These are phyloP conservation scores for Cerastis leucographa DNA, from an alignment of 2,888 invertebrate species.

Conservation along the genomic window DNA sequence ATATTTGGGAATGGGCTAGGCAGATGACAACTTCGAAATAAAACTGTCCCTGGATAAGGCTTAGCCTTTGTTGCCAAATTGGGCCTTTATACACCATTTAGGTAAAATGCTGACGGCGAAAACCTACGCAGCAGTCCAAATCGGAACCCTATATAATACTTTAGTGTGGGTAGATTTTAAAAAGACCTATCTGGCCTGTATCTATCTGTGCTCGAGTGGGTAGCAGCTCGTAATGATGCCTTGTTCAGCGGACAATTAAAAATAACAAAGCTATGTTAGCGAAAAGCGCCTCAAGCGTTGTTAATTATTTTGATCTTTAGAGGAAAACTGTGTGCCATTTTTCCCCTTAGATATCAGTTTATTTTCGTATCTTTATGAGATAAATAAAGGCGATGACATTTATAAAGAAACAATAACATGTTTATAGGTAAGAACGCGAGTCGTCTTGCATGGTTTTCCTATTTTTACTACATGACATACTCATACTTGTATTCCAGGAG, in stretches of 20 bases:
- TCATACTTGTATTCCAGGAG: neutral
- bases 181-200: neutral
- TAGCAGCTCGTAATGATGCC: conserved; percentile 32
- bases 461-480: neutral
- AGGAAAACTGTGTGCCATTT: conserved; percentile 4
- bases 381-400: conserved; percentile 41
- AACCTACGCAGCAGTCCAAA: neutral
- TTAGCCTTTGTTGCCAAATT: neutral
- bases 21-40: neutral
- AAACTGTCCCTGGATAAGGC: neutral
- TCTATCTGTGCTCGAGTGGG: conserved; percentile 16
- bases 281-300: conserved; percentile 36
- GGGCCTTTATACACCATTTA: neutral
- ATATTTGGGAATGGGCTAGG: neutral
- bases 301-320: conserved; percentile 48
- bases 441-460: neutral
- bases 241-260: conserved; percentile 43
- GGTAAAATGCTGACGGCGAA: neutral
- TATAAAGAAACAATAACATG: neutral
- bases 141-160: neutral
- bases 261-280: conserved; percentile 36
- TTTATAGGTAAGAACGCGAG: neutral
- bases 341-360: conserved; percentile 11
- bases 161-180: conserved; percentile 22
- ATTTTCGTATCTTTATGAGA: conserved; percentile 31